Evolutionary conservation across 2,113 vertebrate genomes (phyloP).

Genomic region (Laterallus jamaicensis): DNA sequence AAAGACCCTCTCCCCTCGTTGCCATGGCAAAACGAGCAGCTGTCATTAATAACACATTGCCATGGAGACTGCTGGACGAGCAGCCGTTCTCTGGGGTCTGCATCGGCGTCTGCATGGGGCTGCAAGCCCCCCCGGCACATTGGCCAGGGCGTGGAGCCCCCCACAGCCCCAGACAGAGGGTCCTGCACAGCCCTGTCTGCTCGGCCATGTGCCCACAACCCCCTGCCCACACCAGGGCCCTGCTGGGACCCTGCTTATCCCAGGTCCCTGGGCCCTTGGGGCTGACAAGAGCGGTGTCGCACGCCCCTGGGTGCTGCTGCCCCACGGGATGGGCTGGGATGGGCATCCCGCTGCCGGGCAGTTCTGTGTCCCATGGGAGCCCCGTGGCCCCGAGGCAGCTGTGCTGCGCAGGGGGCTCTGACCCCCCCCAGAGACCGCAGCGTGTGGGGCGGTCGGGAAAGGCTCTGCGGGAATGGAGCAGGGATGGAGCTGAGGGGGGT

Average conservation of each 20-base stretch:
- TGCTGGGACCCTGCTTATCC: accelerated
- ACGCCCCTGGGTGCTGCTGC: not conserved
- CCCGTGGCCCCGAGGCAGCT: not conserved
- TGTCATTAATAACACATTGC: not conserved
- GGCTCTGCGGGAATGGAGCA: not conserved
- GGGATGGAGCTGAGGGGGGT: not conserved
- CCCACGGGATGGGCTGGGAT: not conserved
- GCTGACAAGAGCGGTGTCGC: not conserved
- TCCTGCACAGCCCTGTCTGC: not conserved
- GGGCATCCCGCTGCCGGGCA: accelerated
- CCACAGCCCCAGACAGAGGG: accelerated
- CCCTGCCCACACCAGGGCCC: accelerated
- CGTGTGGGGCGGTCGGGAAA: not conserved
- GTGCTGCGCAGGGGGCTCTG: not conserved
- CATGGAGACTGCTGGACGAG: not conserved
- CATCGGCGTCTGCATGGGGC: not conserved
- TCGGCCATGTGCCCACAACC: accelerated
- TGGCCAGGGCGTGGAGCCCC: not conserved
- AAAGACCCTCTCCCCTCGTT: not conserved
- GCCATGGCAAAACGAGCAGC: not conserved
- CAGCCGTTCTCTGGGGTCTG: not conserved
- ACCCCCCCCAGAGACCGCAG: not conserved
- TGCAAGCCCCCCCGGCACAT: not conserved
- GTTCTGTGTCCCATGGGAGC: not conserved
- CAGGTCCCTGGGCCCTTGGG: accelerated